A percentile compares a stretch with the other conserved stretches of the same genome.
Evolutionary conservation across 2,797 vertebrate species (phyloP).

Genomic region (Myripristis murdjan): DNA sequence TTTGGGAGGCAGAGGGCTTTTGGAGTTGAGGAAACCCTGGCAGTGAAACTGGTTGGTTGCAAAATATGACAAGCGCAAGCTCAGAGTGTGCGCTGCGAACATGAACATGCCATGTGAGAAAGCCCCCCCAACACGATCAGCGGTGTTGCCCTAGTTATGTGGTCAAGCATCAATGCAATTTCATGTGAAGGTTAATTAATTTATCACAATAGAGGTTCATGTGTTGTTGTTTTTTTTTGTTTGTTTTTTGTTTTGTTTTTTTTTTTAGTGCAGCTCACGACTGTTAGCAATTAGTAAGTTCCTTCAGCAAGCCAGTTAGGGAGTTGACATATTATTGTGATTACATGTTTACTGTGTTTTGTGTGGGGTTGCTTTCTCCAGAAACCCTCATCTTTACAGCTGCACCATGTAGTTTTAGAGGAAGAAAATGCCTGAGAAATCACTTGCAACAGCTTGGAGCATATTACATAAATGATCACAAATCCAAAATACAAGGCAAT

Average conservation of each 20-base stretch:
- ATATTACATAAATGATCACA: slow-evolving; percentile 3
- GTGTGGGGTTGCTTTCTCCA: slow-evolving; percentile 48
- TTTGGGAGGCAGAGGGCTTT: slow-evolving; percentile 18
- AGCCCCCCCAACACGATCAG: not conserved
- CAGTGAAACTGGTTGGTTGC: slow-evolving; percentile 22
- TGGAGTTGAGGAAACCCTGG: slow-evolving; percentile 18
- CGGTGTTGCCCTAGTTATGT: slow-evolving; percentile 21
- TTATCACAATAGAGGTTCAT: not conserved
- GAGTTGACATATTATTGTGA: slow-evolving; percentile 66
- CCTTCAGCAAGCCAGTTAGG: slow-evolving; percentile 52
- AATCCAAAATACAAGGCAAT: not conserved
- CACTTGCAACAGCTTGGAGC: slow-evolving; percentile 22
- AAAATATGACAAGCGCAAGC: slow-evolving; percentile 20
- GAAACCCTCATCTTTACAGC: slow-evolving; percentile 39
- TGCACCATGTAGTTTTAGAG: not conserved
- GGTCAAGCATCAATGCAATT: slow-evolving; percentile 16
- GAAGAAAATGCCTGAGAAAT: slow-evolving; percentile 13
- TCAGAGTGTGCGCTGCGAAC: not conserved
- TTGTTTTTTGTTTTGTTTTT: too few relatives aligned
- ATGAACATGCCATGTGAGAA: not conserved
- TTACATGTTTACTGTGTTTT: slow-evolving; percentile 68
- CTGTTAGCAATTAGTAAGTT: slow-evolving; percentile 65
- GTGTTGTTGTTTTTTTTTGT: too few relatives aligned
- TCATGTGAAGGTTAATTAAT: not conserved
- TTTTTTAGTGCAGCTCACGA: slow-evolving; percentile 28